Evolutionary conservation across 2,113 vertebrate genomes (phyloP).

Genomic region (Prionailurus bengalensis): DNA sequence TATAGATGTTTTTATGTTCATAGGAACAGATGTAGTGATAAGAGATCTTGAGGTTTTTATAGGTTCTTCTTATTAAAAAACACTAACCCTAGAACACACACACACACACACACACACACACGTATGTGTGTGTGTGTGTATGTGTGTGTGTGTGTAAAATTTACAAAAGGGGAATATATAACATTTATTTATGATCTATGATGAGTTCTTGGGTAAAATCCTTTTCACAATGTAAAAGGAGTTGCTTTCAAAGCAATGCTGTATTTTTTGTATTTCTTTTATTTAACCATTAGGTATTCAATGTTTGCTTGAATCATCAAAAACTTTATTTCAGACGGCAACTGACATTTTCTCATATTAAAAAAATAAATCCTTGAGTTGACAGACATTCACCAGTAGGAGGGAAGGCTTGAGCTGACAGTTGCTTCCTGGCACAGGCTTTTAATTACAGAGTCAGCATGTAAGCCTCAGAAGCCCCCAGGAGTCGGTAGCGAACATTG

Average conservation of each 20-base stretch:
- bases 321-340: constrained; percentile 66
- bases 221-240: background rate
- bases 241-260: constrained; percentile 44
- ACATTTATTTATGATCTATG: background rate
- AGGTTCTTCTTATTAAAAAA: constrained; percentile 34
- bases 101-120: background rate
- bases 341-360: constrained; percentile 79
- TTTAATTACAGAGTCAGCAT: constrained; percentile 80
- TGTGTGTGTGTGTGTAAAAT: background rate
- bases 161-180: constrained; percentile 3
- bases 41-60: background rate
- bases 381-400: constrained; percentile 69
- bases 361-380: constrained; percentile 73
- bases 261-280: constrained; percentile 63
- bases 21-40: background rate
- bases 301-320: constrained; percentile 73
- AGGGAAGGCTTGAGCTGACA: constrained; percentile 66
- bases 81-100: background rate
- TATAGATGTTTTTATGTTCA: constrained; percentile 36
- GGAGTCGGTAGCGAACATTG: constrained; percentile 33
- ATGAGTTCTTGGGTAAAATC: background rate
- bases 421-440: constrained; percentile 58
- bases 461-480: constrained; percentile 43
- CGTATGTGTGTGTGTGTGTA: no score
- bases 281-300: constrained; percentile 70